Base-by-base conservation (phyloP, 2,888 invertebrate genomes). In the Torymus tubicola region DNA sequence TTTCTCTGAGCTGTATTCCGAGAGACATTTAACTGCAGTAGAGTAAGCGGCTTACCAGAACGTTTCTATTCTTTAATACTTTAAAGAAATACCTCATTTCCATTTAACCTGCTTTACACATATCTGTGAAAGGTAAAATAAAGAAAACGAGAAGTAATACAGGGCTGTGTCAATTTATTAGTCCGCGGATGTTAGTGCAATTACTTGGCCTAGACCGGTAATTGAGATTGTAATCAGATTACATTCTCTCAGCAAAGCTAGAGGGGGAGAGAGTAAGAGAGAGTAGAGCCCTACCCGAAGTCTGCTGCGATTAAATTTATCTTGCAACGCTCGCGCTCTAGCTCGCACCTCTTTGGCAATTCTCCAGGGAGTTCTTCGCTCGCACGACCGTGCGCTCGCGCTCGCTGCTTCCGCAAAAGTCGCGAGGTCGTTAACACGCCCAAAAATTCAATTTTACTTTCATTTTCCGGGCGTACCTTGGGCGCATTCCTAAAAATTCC, bases 261-360 rank as follows among this genome's bases (percentile, higher is more conserved):
- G 18, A 55, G 8, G 53, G 11, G 52, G 55, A 60, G 53, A 58
- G 42, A 78, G 69, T 18, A 58, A 63, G 53, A 61, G 53, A 10
- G 31, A 18, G 18, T 18, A 77, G 24, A 64, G 58, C 58, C 55
- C 78, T 83, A 84, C 83, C 83, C 81, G 74, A 85, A 84, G 85
- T 85, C 83, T 77, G 82, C 83, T 79, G 79, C 83, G 84, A 85
- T 84, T 85, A 85, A 84, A 84, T 85, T 85, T 84, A 84, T 84
- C 84, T 83, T 82, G 81, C 84, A 84, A 83, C 83, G 82, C 80
- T 80, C 82, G 18, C 52, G 65, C 68, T 57, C 63, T 80, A 80
- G 77, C 78, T 24, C 69, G 55, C 81, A 78, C 84, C 84, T 83
- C 83, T 84, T 83, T 85, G 85, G 85, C 85, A 84, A 82, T 82